Base-by-base conservation (phyloP, 2,888 invertebrate genomes). In the Thymelicus lineola region DNA sequence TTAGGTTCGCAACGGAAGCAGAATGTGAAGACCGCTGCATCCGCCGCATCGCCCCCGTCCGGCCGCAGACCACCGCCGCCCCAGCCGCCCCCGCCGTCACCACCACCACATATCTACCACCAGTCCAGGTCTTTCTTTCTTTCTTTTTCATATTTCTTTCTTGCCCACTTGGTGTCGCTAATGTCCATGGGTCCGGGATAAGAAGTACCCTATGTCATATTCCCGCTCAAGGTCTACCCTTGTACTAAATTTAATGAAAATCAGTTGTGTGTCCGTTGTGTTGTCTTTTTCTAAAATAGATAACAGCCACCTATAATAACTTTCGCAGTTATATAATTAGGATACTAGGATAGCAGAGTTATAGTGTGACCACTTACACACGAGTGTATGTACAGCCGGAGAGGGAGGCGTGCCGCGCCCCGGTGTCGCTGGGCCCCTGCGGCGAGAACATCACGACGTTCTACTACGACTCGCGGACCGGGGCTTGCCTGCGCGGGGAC, bases 361-460 rank as follows among this genome's bases (percentile, higher is more conserved):
- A 28, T 28, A 5, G 28, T 28, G 28, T 28, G 28, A 28, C 5
- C 28, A 28, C 28, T 28, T 28, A 1, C 28, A 28, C 5, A 28
- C 28, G 5, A 28, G 28, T 28, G 12, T 12, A 42, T 9, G 38
- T 38, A 12, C 36, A 75, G 75, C 78, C 72, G 4, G 75, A 72
- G 7, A 70, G 73, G 0, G 79, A 79, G 38, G 94, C 95, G 76
- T 97, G 97, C 78, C 89, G 87, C 35, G 94, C 95, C 50, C 95
- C 96, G 0, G 88, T 93, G 0, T 96, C 96, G 48, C 86, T 95
- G 59, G 96, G 96, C 2, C 95, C 96, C 15, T 98, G 98, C 80
- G 94, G 95, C 12, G 94, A 94, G 12, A 94, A 94, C 71, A 88
- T 95, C 28, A 94, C 95, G 0, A 95, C 95, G 2, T 98, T 96